Conservation (phyloP, 2,113 vertebrate genomes). For the Phalacrocorax carbo region DNA sequence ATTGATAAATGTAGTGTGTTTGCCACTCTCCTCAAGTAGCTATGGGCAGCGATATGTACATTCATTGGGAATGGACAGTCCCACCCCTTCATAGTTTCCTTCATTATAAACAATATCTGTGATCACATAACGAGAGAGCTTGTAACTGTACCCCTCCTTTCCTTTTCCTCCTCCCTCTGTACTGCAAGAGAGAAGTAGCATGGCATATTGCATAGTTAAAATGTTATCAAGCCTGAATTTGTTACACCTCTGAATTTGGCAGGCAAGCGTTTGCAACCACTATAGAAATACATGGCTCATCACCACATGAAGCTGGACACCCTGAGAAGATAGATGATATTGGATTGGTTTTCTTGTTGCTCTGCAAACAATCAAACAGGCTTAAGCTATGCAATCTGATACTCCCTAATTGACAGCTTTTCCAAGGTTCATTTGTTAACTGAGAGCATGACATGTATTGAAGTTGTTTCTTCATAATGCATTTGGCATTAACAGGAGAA, state of each 20-base stretch:
- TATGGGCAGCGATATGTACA: not conserved
- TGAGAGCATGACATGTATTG: constrained; percentile 35
- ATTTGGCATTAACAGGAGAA: constrained; percentile 39
- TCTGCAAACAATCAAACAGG: not conserved
- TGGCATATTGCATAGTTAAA: not conserved
- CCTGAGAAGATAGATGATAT: not conserved
- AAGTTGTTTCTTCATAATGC: constrained; percentile 56
- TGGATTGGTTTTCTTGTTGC: not conserved
- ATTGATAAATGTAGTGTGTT: not conserved
- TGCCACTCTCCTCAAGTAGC: not conserved
- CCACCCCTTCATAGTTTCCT: not conserved
- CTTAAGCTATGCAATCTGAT: not conserved
- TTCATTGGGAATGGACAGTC: not conserved
- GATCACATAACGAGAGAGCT: accelerated
- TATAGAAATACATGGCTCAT: not conserved
- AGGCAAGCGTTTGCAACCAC: not conserved
- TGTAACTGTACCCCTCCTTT: not conserved
- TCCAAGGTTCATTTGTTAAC: constrained; percentile 58
- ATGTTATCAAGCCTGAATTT: not conserved
- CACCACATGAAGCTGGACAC: not conserved
- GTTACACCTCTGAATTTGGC: not conserved
- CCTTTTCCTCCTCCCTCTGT: not conserved
- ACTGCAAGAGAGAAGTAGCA: not conserved
- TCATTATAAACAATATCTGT: not conserved
- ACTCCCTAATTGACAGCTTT: constrained; percentile 48